Evolutionary conservation across 2,888 invertebrate species (phyloP), one percentile per base, ranked within the genome.

Genomic region (Catocala nupta): DNA sequence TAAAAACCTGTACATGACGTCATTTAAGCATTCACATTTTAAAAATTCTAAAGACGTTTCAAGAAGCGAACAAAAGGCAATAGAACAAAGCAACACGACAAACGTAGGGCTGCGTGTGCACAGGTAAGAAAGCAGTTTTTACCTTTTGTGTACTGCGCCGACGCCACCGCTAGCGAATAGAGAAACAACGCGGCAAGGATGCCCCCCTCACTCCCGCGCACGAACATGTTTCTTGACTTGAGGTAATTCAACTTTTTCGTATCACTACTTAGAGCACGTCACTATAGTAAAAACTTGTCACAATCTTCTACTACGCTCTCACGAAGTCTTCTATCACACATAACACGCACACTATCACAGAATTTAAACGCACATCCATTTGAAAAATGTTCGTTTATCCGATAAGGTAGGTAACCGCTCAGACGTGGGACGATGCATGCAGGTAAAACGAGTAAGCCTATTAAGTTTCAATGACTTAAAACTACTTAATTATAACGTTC

Each of bases 321-420:
- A 88, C 87, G 84, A 80, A 84, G 91, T 90, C 81, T 87, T 64
- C 52, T 83, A 84, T 84, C 86, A 86, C 92, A 92, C 90, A 89
- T 86, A 90, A 84, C 90, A 92, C 91, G 88, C 89, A 91, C 93
- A 92, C 92, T 90, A 90, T 90, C 92, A 91, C 93, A 89, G 78
- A 85, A 89, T 87, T 88, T 81, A 87, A 91, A 91, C 90, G 89
- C 92, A 92, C 92, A 92, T 92, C 91, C 92, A 94, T 94, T 93
- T 93, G 91, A 93, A 93, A 93, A 92, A 90, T 91, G 90, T 93
- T 89, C 93, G 92, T 93, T 93, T 92, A 91, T 92, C 91, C 92
- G 89, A 92, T 90, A 91, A 89, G 84, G 87, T 82, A 88, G 89
- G 88, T 89, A 90, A 90, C 91, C 90, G 91, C 90, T 89, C 88